Conservation (phyloP, 2,797 vertebrate genomes). For the Chaenodraco wilsoni region DNA sequence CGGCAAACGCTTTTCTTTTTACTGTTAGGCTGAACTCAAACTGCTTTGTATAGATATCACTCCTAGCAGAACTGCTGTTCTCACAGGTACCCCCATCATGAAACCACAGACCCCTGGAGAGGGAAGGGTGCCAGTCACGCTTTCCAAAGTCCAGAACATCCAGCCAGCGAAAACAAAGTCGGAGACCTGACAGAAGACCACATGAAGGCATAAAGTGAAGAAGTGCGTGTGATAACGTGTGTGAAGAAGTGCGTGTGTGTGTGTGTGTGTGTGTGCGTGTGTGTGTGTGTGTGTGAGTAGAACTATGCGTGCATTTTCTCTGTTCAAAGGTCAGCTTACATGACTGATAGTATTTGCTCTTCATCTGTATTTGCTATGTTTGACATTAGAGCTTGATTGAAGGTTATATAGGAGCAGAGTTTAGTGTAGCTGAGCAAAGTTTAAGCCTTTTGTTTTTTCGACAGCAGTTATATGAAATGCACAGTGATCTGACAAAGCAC, state of each 20-base stretch:
- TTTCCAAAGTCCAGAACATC: slow-evolving; percentile 96
- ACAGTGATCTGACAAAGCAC: slow-evolving; percentile 18
- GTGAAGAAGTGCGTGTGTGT: no score
- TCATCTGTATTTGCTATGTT: slow-evolving; percentile 46
- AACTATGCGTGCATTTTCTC: slow-evolving; percentile 43
- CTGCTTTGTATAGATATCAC: not conserved
- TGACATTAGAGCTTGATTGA: slow-evolving; percentile 31
- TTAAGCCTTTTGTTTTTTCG: slow-evolving; percentile 16
- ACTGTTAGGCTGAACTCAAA: not conserved
- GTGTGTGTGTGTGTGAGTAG: no score
- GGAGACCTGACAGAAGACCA: slow-evolving; percentile 86
- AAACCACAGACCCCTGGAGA: slow-evolving; percentile 91
- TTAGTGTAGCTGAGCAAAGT: slow-evolving; percentile 23
- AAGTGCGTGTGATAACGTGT: slow-evolving; percentile 24
- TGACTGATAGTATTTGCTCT: slow-evolving; percentile 40
- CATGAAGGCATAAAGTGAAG: slow-evolving; percentile 43
- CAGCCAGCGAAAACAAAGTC: slow-evolving; percentile 85
- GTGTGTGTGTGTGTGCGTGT: no score
- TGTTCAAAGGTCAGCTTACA: slow-evolving; percentile 71
- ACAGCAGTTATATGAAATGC: slow-evolving; percentile 10
- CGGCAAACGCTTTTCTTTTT: no score
- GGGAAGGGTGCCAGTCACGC: slow-evolving; percentile 93
- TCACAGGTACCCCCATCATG: slow-evolving; percentile 85
- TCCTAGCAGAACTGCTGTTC: slow-evolving; percentile 25
- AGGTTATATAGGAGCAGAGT: slow-evolving; percentile 8